phyloP scores from a whole-genome alignment of 2,888 invertebrate species.

The Cloeon dipterum region DNA sequence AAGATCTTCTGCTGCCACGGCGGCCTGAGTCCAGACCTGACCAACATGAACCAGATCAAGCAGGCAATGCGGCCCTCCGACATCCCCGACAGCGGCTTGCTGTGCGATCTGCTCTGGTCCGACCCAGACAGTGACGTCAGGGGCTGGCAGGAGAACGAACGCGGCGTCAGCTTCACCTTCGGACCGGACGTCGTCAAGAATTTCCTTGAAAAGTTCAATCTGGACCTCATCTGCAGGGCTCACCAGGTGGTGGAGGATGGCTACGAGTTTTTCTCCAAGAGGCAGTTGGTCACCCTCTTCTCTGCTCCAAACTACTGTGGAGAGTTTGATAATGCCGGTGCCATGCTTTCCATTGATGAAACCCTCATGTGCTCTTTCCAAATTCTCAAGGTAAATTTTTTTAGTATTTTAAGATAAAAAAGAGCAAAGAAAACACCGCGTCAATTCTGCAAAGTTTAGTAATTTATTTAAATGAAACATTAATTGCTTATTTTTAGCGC shows the following conservation, averaged over 20 bases:
- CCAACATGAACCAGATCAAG: constrained; percentile 95
- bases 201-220: constrained; percentile 97
- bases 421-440: no score
- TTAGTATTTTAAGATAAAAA: no score
- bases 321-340: constrained; percentile 67
- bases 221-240: constrained; percentile 98
- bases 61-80: constrained; percentile 97
- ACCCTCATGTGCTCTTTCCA: constrained; percentile 99
- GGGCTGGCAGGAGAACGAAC: constrained; percentile 99
- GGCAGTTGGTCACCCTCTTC: constrained; percentile 82
- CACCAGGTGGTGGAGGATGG: constrained; percentile 99
- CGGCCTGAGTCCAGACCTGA: constrained; percentile 77
- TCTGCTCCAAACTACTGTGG: constrained; percentile 93
- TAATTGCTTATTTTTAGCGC: no score
- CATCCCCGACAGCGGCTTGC: constrained; percentile 89
- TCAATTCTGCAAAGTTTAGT: no score
- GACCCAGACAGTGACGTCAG: constrained; percentile 94
- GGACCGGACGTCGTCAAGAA: constrained; percentile 98
- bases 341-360: constrained; percentile 99
- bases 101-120: constrained; percentile 95
- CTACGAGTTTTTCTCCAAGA: constrained; percentile 94
- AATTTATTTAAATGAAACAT: no score
- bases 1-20: constrained; percentile 56
- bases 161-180: constrained; percentile 98
- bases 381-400: constrained; percentile 44